Evolutionary conservation across 2,888 invertebrate genomes (phyloP).

Genomic region (Dione vanillae): DNA sequence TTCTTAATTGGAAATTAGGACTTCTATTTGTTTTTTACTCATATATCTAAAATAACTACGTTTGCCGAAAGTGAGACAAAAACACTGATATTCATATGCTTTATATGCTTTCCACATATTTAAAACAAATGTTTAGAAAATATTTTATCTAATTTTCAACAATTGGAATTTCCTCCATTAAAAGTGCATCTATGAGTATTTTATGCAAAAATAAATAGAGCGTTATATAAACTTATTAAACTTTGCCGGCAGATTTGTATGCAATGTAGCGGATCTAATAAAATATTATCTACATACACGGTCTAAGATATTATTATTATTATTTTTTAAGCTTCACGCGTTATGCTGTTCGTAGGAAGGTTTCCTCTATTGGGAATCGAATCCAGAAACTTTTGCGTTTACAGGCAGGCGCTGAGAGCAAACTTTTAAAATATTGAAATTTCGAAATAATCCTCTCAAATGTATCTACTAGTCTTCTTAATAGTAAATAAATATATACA

Average conservation of each 20-base stretch:
- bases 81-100: too few species aligned
- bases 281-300: neutral
- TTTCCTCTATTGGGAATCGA: too few species aligned
- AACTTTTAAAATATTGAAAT: too few species aligned
- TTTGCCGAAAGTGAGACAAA: constrained; percentile 72
- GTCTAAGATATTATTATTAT: constrained; percentile 12
- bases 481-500: too few species aligned
- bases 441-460: too few species aligned
- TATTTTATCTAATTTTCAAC: neutral
- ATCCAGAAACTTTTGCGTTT: too few species aligned
- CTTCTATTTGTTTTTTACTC: neutral
- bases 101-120: too few species aligned
- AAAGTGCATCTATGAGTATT: neutral
- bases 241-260: constrained; percentile 6
- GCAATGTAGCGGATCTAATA: constrained; percentile 9
- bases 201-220: constrained; percentile 1
- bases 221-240: constrained; percentile 9
- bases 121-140: neutral
- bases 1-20: neutral
- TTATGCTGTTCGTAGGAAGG: too few species aligned
- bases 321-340: neutral
- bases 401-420: too few species aligned
- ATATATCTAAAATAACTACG: constrained; percentile 61
- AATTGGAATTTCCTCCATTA: neutral
- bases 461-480: too few species aligned